Evolutionary conservation across 2,113 vertebrate genomes (phyloP), one percentile per base, ranked within the genome.

Genomic region (Gasterosteus nipponicus): DNA sequence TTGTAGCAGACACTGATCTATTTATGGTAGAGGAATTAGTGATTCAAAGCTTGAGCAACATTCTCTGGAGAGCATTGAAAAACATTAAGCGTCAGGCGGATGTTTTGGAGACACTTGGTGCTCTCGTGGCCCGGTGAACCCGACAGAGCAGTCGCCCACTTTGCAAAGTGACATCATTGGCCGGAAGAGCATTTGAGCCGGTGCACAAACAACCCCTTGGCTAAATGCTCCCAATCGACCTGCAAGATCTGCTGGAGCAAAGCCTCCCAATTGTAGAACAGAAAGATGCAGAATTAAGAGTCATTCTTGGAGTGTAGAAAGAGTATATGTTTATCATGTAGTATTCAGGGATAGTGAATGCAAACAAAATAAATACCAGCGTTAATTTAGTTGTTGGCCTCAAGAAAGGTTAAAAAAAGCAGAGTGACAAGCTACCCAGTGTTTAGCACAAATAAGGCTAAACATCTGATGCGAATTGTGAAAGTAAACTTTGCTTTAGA

Each of bases 131-230:
- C 35, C 79, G 70, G 2, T 41, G 65, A 88, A 71, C 47, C 54
- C 47, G 41, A 75, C 49, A 73, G 12, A 57, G 71, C 51, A 78
- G 39, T 65, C 73, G 73, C 73, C 57, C 67, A 59, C 63, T 74
- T 61, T 54, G 51, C 51, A 54, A 22, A 53, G 51, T 77, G 69
- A 83, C 73, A 85, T 75, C 77, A 89, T 58, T 58, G 70, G 66
- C 74, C 54, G 54, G 61, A 85, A 61, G 81, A 85, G 63, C 82
- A 77, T 59, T 67, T 85, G 78, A 86, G 60, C 44, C 46, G 64
- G 29, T 5, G 62, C 6, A 69, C 82, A 76, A 85, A 75, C 46
- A 29, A 62, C 80, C 83, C 80, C 83, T 73, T 5, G 3, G 68
- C 71, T 29, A 42, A 38, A 69, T 57, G 65, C 49, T 18, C 3